A percentile compares a stretch with the other conserved stretches of the same genome.
Evolutionary conservation across 2,113 vertebrate genomes (phyloP).

Genomic region (Callopanchax toddi): DNA sequence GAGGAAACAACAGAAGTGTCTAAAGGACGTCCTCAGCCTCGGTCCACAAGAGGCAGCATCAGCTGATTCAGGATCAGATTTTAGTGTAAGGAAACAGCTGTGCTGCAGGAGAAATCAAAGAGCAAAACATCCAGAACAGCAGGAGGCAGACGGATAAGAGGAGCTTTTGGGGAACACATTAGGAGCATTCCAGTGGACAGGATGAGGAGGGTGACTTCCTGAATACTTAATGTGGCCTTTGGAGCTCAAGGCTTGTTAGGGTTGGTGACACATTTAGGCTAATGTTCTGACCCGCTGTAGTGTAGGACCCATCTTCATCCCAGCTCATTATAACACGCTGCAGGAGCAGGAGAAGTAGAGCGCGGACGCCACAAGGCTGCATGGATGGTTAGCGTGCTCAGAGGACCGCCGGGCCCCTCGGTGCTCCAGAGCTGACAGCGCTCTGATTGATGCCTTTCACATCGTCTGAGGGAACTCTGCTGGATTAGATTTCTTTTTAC

Average conservation of each 20-base stretch:
- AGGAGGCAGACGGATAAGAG: slow-evolving; percentile 33
- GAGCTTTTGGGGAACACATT: too few species aligned
- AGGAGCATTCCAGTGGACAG: slow-evolving; percentile 18
- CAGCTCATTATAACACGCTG: slow-evolving; percentile 47
- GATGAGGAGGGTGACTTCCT: slow-evolving; percentile 40
- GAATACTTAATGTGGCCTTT: slow-evolving; percentile 59
- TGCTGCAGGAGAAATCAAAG: slow-evolving; percentile 28
- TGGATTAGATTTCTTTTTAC: slow-evolving; percentile 4
- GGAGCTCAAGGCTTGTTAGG: slow-evolving; percentile 53
- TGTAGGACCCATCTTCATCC: slow-evolving; percentile 44
- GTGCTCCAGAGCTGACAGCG: slow-evolving; percentile 37
- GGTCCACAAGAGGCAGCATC: background rate
- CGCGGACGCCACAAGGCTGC: slow-evolving; percentile 37
- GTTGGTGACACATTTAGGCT: slow-evolving; percentile 67
- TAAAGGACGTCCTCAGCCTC: background rate
- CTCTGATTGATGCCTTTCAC: slow-evolving; percentile 48
- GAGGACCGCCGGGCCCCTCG: slow-evolving; percentile 15
- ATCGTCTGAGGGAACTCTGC: slow-evolving; percentile 5
- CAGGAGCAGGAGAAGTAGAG: slow-evolving; percentile 51
- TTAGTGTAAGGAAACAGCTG: slow-evolving; percentile 28
- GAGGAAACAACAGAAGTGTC: too few species aligned
- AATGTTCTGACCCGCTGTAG: slow-evolving; percentile 46
- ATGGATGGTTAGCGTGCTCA: slow-evolving; percentile 41
- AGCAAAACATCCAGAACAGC: slow-evolving; percentile 11
- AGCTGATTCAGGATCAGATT: slow-evolving; percentile 15